Percentiles rank a stretch among this genome's conserved stretches.
phyloP scores from a whole-genome alignment of 1,140 invertebrate genomes.

The Antheraea pernyi region DNA sequence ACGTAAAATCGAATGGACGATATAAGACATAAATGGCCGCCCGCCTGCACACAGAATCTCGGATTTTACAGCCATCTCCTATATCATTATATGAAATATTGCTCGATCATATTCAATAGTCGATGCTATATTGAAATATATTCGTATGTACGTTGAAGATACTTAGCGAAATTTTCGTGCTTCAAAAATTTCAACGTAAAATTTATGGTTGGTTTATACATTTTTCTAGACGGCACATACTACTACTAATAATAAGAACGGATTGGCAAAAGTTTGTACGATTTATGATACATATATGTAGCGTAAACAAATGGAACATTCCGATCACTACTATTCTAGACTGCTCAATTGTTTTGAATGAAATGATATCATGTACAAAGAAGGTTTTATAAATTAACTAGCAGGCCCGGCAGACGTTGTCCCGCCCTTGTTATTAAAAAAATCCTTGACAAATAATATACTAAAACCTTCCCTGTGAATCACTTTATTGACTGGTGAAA shows the following conservation, averaged over 20 bases:
- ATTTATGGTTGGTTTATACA: slow-evolving; percentile 39
- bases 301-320: too few species aligned
- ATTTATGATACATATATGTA: not conserved
- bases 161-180: slow-evolving; percentile 29
- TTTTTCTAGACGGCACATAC: slow-evolving; percentile 11
- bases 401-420: too few species aligned
- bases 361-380: too few species aligned
- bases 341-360: too few species aligned
- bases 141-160: not conserved
- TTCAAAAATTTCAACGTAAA: slow-evolving; percentile 34
- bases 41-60: slow-evolving; percentile 43
- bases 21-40: slow-evolving; percentile 60
- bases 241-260: not conserved
- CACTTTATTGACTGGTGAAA: too few species aligned
- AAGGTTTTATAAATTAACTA: too few species aligned
- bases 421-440: too few species aligned
- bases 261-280: too few species aligned
- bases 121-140: slow-evolving; percentile 36
- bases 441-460: too few species aligned
- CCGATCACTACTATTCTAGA: too few species aligned
- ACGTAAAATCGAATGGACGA: slow-evolving; percentile 59
- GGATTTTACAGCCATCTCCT: slow-evolving; percentile 54
- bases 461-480: too few species aligned
- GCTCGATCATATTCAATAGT: slow-evolving; percentile 48
- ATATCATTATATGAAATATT: slow-evolving; percentile 58